Evolutionary conservation across 1,140 invertebrate species (phyloP).

Genomic region (Hydropsyche tenuis): DNA sequence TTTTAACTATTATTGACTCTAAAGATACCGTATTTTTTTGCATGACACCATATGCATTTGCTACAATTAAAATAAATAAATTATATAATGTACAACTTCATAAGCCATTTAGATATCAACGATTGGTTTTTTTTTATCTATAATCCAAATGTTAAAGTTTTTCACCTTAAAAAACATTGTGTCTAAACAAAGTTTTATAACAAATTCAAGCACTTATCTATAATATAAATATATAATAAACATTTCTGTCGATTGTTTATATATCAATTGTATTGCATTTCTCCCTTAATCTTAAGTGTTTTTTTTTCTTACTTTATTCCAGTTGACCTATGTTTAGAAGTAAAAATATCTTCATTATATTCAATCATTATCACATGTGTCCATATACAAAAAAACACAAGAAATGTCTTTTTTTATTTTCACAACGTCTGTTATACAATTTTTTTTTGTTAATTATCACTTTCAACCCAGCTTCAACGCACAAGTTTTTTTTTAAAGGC

Average conservation of each 20-base stretch:
- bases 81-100: slow-evolving; percentile 28
- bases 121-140: slow-evolving; percentile 15
- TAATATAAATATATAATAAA: slow-evolving; percentile 41
- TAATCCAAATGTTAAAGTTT: not conserved
- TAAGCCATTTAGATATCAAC: slow-evolving; percentile 15
- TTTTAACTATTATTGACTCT: too few species aligned
- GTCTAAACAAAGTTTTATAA: slow-evolving; percentile 36
- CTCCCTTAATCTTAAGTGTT: slow-evolving; percentile 27
- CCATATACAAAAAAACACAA: slow-evolving; percentile 19
- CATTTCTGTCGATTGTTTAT: slow-evolving; percentile 38
- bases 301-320: slow-evolving; percentile 6
- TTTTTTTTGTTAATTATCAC: slow-evolving; percentile 25
- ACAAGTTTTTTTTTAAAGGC: slow-evolving; percentile 20
- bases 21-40: too few species aligned
- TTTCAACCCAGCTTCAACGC: slow-evolving; percentile 26
- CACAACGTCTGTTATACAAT: slow-evolving; percentile 26
- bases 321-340: slow-evolving; percentile 28
- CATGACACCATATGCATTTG: too few species aligned
- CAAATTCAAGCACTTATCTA: slow-evolving; percentile 37
- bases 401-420: slow-evolving; percentile 11
- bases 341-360: slow-evolving; percentile 35
- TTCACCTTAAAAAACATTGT: slow-evolving; percentile 19
- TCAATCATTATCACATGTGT: slow-evolving; percentile 36
- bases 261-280: slow-evolving; percentile 41
- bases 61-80: not conserved